Conservation (phyloP, 2,113 vertebrate species). For the Tenebrosternarchus preto region DNA sequence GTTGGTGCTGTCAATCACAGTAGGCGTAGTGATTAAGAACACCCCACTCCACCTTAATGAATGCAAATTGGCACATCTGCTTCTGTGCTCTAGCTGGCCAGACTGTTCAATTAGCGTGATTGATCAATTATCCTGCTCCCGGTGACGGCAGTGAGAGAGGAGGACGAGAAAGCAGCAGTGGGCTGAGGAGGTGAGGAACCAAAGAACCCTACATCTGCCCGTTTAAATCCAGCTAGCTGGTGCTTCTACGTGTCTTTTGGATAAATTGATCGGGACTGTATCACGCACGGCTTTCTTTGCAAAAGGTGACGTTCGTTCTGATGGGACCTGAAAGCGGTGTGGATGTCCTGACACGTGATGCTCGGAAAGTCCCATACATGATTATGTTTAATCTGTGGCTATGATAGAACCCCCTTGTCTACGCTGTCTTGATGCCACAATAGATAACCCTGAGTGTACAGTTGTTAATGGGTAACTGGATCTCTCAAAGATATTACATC, state of each 20-base stretch:
- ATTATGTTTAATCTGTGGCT: background rate
- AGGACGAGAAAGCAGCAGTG: slow-evolving; percentile 42
- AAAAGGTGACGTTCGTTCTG: slow-evolving; percentile 30
- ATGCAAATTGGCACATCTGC: slow-evolving; percentile 84
- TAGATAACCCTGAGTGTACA: background rate
- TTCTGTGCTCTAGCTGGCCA: slow-evolving; percentile 76
- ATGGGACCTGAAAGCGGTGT: slow-evolving; percentile 20
- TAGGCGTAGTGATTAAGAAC: slow-evolving; percentile 73
- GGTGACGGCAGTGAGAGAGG: slow-evolving; percentile 45
- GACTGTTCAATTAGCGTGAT: slow-evolving; percentile 81
- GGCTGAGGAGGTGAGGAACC: slow-evolving; percentile 17
- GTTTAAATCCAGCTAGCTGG: slow-evolving; percentile 27
- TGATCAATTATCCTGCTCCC: slow-evolving; percentile 79
- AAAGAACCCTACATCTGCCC: slow-evolving; percentile 23
- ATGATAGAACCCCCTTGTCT: background rate
- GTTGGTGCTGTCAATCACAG: slow-evolving; percentile 77
- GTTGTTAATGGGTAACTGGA: background rate
- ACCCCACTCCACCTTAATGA: slow-evolving; percentile 74
- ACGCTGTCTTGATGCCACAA: background rate
- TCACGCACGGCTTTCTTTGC: slow-evolving; percentile 34
- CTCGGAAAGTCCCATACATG: background rate
- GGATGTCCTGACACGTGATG: slow-evolving; percentile 24
- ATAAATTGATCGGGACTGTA: slow-evolving; percentile 43
- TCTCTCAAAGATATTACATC: background rate
- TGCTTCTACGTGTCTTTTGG: slow-evolving; percentile 53